Percentiles rank a stretch among this genome's conserved stretches.
Evolutionary conservation across 2,797 vertebrate genomes (phyloP).

Genomic region (Cryptoblepharus egeriae): DNA sequence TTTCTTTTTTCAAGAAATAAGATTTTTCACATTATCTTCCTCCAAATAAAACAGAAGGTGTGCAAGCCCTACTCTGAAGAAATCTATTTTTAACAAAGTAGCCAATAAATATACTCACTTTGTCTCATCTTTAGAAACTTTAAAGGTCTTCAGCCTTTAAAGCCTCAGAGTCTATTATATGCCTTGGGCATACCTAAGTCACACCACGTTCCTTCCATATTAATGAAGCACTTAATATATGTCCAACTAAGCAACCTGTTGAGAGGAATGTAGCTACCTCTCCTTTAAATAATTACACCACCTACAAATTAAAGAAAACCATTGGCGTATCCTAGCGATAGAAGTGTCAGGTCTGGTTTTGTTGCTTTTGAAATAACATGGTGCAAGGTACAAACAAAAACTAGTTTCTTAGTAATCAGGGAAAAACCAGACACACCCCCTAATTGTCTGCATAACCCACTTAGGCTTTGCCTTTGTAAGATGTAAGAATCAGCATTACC

Average conservation of each 20-base stretch:
- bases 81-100: conserved; percentile 54
- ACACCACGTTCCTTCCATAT: conserved; percentile 52
- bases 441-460: conserved; percentile 68
- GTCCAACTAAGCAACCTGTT: conserved; percentile 56
- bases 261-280: conserved; percentile 66
- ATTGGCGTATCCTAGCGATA: conserved; percentile 53
- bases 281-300: conserved; percentile 69
- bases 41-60: conserved; percentile 61
- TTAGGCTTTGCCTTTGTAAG: conserved; percentile 63
- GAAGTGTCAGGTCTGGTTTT: conserved; percentile 64
- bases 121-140: conserved; percentile 49
- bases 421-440: conserved; percentile 66
- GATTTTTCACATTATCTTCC: conserved; percentile 36
- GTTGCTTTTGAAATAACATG: conserved; percentile 70
- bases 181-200: conserved; percentile 39
- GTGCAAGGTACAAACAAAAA: conserved; percentile 72
- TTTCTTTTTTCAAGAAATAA: background rate
- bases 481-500: conserved; percentile 65
- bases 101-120: conserved; percentile 53
- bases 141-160: conserved; percentile 37
- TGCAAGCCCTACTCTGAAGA: conserved; percentile 27
- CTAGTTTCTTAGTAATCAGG: conserved; percentile 72
- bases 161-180: conserved; percentile 43
- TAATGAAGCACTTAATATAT: conserved; percentile 48
- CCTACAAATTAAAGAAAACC: conserved; percentile 68